Conservation (phyloP, 2,888 invertebrate genomes). For the Aproaerema taeniolella region DNA sequence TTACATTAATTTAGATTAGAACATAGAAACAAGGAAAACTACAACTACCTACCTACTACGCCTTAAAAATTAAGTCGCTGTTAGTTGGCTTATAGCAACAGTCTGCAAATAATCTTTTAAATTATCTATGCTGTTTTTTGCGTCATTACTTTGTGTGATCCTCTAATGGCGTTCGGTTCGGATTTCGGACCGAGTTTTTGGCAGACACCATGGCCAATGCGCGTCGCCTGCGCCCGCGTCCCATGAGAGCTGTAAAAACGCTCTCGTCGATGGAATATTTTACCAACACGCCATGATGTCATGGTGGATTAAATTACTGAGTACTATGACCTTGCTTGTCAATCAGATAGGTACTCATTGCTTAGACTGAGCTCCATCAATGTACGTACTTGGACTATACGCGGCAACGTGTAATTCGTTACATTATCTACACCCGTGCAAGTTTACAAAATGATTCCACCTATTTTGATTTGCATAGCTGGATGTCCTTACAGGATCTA, state of each 20-base stretch:
- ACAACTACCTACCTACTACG: too few species aligned
- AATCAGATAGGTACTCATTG: conserved; percentile 29
- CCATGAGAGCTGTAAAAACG: conserved; percentile 49
- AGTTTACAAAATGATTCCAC: too few species aligned
- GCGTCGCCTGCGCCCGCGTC: conserved; percentile 9
- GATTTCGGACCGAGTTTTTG: not conserved
- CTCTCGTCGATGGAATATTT: conserved; percentile 65
- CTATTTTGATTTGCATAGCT: too few species aligned
- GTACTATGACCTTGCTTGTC: conserved; percentile 60
- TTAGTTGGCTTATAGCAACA: too few species aligned
- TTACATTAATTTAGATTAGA: too few species aligned
- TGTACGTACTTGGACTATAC: conserved; percentile 1
- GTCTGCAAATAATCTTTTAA: not conserved
- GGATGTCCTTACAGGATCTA: too few species aligned
- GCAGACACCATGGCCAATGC: not conserved
- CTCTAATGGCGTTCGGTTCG: not conserved
- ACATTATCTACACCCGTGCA: too few species aligned
- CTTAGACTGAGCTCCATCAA: not conserved
- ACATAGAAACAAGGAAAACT: too few species aligned
- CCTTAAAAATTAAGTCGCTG: too few species aligned
- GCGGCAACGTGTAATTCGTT: too few species aligned
- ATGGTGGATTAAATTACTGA: conserved; percentile 68
- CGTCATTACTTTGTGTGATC: too few species aligned
- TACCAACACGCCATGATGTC: conserved; percentile 67
- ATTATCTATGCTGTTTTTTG: not conserved